A percentile compares a stretch with the other conserved stretches of the same genome.
These are phyloP conservation scores for Dipodomys merriami DNA, from an alignment of 2,113 vertebrate genomes.

Conservation along the genomic window DNA sequence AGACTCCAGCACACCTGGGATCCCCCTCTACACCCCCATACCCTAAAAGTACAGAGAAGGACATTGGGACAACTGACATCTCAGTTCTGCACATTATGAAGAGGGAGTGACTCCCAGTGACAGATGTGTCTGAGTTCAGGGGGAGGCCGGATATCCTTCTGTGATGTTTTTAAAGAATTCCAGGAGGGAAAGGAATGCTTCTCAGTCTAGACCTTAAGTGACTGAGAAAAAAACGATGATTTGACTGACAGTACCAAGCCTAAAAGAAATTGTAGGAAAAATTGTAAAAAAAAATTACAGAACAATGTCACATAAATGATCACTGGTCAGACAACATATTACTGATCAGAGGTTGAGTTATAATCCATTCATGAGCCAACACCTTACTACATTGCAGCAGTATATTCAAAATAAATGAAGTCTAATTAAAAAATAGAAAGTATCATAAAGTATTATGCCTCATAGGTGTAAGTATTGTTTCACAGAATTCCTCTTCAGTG, in stretches of 20 bases:
- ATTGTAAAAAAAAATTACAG: background rate
- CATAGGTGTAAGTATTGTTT: background rate
- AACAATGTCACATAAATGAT: background rate
- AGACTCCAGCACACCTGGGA: no score
- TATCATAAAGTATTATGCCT: background rate
- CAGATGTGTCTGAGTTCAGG: background rate
- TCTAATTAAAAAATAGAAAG: background rate
- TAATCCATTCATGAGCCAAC: background rate
- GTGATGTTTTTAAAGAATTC: background rate
- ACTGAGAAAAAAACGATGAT: background rate
- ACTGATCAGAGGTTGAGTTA: background rate
- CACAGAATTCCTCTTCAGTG: background rate
- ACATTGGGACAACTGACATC: background rate
- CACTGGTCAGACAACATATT: background rate
- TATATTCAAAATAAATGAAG: background rate
- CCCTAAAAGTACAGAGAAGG: background rate
- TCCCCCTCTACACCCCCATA: no score
- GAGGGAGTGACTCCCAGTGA: background rate
- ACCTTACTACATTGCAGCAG: background rate
- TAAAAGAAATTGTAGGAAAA: background rate
- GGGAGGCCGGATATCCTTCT: no score
- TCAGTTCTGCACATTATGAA: background rate
- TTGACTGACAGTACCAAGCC: background rate
- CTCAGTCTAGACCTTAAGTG: background rate
- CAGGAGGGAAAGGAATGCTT: background rate